Evolutionary conservation across 35 echinoderm and acorn worm species (phyloP).

Genomic region (Lytechinus pictus): DNA sequence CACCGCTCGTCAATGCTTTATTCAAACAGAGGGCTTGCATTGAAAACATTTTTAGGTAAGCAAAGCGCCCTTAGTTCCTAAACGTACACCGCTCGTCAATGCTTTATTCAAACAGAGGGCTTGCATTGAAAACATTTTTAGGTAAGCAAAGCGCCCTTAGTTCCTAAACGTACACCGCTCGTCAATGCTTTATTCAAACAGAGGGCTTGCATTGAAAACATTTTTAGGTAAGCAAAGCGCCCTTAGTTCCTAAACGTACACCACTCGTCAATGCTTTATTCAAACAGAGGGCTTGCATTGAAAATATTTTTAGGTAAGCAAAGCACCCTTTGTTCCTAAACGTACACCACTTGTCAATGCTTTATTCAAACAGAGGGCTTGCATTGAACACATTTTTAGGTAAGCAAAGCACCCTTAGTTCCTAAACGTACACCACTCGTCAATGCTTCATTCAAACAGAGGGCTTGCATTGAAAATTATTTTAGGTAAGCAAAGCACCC

Average conservation of each 20-base stretch:
- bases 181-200: no score
- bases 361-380: neutral
- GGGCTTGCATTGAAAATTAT: neutral
- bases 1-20: neutral
- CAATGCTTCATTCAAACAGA: neutral
- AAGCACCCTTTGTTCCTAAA: neutral
- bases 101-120: neutral
- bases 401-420: no score
- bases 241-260: slow-evolving; percentile 80
- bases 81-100: neutral
- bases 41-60: neutral
- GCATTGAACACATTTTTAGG: neutral
- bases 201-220: no score
- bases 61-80: no score
- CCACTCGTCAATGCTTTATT: slow-evolving; percentile 95
- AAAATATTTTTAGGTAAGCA: slow-evolving; percentile 97
- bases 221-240: slow-evolving; percentile 61
- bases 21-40: neutral
- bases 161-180: no score
- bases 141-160: no score
- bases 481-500: no score
- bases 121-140: neutral
- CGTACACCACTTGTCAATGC: no score
- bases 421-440: neutral
- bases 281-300: slow-evolving; percentile 95